Percentiles rank a stretch among this genome's conserved stretches.
phyloP scores from a whole-genome alignment of 2,113 vertebrate species.

The Podiceps cristatus region DNA sequence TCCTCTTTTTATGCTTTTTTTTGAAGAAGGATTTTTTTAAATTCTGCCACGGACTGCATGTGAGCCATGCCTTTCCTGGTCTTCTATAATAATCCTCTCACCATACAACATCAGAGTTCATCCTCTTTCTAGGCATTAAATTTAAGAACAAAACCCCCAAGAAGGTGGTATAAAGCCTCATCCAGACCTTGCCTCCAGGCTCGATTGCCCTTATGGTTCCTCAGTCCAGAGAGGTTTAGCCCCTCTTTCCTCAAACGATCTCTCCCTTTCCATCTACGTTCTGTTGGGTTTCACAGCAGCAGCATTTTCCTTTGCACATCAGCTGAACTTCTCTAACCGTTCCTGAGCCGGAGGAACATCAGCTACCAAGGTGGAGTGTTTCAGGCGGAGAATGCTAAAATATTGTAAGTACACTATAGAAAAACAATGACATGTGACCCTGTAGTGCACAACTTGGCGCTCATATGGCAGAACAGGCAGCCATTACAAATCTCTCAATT shows the following conservation, averaged over 20 bases:
- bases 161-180: neutral
- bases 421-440: neutral
- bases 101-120: neutral
- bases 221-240: neutral
- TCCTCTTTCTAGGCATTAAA: slow-evolving; percentile 12
- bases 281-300: neutral
- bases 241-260: neutral
- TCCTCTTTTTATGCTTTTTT: neutral
- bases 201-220: neutral
- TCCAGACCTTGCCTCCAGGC: neutral
- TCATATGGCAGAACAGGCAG: neutral
- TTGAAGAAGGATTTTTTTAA: neutral
- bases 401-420: neutral
- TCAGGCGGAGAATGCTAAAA: neutral
- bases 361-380: neutral
- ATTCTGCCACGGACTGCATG: neutral
- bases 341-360: neutral
- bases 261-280: neutral
- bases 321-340: neutral
- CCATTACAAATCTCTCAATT: neutral
- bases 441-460: neutral
- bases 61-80: neutral
- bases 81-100: neutral
- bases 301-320: neutral
- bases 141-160: neutral